phyloP scores from a whole-genome alignment of 2,797 vertebrate genomes.

The Amblyraja radiata region DNA sequence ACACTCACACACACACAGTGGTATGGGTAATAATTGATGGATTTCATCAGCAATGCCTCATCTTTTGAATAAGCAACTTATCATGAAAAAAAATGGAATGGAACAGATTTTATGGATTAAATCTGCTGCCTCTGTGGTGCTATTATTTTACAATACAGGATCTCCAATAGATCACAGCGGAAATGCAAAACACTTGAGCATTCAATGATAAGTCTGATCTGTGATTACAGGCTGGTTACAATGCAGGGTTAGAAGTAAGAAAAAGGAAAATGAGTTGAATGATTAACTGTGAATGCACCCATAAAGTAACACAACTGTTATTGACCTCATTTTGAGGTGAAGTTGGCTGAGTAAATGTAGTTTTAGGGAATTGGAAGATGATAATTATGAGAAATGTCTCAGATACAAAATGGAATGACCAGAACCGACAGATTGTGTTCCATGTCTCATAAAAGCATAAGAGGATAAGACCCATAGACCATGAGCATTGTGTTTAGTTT shows the following conservation, averaged over 20 bases:
- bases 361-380: neutral
- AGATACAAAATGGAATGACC: neutral
- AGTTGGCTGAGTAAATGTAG: neutral
- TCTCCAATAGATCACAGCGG: neutral
- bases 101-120: neutral
- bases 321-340: neutral
- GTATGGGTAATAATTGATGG: no score
- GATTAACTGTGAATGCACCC: neutral
- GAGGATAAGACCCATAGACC: no score
- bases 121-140: no score
- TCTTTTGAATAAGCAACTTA: no score
- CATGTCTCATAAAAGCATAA: no score
- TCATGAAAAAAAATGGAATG: no score
- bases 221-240: neutral
- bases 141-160: neutral
- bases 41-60: no score
- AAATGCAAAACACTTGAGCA: neutral
- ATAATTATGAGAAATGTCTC: neutral
- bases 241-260: neutral
- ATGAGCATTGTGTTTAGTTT: no score
- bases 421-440: neutral
- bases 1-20: no score
- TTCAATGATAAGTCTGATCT: neutral
- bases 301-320: no score
- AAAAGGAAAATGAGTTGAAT: neutral